A percentile compares a stretch with the other conserved stretches of the same genome.
These are phyloP conservation scores for Drosophila bipectinata DNA, from an alignment of 1,140 invertebrate species.

Conservation along the genomic window DNA sequence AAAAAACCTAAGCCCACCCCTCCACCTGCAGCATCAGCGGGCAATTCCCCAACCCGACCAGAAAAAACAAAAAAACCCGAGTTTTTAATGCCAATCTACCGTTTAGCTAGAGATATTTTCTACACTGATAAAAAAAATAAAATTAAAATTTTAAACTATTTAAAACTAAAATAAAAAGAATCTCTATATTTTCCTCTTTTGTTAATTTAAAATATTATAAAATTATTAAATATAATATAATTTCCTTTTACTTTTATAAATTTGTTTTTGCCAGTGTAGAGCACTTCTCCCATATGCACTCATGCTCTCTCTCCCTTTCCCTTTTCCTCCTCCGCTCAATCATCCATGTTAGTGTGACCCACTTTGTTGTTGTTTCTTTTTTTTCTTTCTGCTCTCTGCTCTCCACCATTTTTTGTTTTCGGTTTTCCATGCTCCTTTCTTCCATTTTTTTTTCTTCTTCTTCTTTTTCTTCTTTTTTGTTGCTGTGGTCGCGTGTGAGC, in stretches of 20 bases:
- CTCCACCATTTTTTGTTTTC: background rate
- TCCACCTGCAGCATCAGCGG: conserved; percentile 35
- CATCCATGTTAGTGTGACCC: conserved; percentile 65
- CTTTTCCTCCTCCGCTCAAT: conserved; percentile 8
- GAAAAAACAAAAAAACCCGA: conserved; percentile 23
- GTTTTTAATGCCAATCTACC: conserved; percentile 76
- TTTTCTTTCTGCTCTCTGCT: conserved; percentile 31
- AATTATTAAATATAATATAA: too few relatives aligned
- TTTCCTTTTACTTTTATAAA: too few relatives aligned
- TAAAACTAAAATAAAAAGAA: background rate
- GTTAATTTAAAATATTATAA: background rate
- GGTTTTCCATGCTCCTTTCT: conserved; percentile 3
- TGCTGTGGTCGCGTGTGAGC: conserved; percentile 53
- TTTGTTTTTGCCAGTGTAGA: background rate
- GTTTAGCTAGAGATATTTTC: conserved; percentile 50
- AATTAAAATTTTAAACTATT: too few relatives aligned
- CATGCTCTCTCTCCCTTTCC: background rate
- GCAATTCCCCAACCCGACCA: conserved; percentile 20
- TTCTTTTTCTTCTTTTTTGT: conserved; percentile 7
- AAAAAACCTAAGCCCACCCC: conserved; percentile 9
- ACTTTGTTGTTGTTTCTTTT: conserved; percentile 44
- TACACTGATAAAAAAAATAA: background rate
- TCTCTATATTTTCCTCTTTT: too few relatives aligned
- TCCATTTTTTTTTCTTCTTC: background rate
- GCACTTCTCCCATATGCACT: conserved; percentile 7